These are phyloP conservation scores for Capromys pilorides DNA, from an alignment of 2,797 vertebrate species.

Conservation along the genomic window DNA sequence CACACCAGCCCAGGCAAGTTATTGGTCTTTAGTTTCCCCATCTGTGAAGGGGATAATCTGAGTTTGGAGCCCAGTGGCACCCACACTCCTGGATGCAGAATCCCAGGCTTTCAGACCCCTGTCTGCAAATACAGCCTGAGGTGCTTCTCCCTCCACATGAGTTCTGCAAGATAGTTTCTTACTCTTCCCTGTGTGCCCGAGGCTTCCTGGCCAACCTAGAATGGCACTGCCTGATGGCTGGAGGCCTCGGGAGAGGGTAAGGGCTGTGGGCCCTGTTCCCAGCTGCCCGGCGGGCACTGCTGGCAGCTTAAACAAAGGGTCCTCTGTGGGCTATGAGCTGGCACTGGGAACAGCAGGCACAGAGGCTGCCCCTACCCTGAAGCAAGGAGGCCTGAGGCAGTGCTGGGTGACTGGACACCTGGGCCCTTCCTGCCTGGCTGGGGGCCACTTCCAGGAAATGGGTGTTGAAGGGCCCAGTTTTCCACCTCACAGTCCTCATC, in stretches of 20 bases:
- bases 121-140: neutral
- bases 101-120: neutral
- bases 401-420: constrained; percentile 77
- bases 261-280: constrained; percentile 78
- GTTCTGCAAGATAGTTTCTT: constrained; percentile 58
- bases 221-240: constrained; percentile 67
- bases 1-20: neutral
- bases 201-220: constrained; percentile 73
- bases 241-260: constrained; percentile 77
- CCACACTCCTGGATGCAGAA: neutral
- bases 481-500: constrained; percentile 3
- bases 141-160: neutral
- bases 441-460: constrained; percentile 73
- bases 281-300: constrained; percentile 81
- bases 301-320: constrained; percentile 86
- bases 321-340: constrained; percentile 83
- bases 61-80: neutral
- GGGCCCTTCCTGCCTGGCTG: constrained; percentile 56
- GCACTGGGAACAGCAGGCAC: constrained; percentile 74
- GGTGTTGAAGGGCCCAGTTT: neutral
- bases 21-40: neutral
- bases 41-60: neutral
- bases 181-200: constrained; percentile 58
- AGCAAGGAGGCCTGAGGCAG: constrained; percentile 76
- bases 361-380: constrained; percentile 51